Percentiles rank a stretch among this genome's conserved stretches.
phyloP scores from a whole-genome alignment of 1,140 invertebrate species.

The Chironomus striatipennis region DNA sequence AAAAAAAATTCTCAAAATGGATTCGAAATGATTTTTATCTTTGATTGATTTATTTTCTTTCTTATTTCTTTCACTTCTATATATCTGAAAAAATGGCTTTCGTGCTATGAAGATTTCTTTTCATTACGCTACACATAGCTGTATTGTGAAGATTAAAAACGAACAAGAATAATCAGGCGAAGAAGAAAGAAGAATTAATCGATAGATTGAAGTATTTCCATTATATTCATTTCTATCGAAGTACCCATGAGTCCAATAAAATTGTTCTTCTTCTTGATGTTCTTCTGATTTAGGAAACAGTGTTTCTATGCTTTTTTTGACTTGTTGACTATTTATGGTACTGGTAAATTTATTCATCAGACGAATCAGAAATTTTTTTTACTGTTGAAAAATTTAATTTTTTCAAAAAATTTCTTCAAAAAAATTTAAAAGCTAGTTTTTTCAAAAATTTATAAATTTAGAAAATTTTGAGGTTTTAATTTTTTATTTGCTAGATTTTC shows the following conservation, averaged over 20 bases:
- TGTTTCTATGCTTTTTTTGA: too few relatives aligned
- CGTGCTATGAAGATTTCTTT: constrained; percentile 8
- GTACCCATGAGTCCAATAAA: neutral
- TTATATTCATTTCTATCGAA: neutral
- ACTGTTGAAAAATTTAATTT: too few relatives aligned
- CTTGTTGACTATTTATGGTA: too few relatives aligned
- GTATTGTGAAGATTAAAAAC: neutral
- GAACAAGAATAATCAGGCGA: neutral
- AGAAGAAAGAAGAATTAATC: neutral
- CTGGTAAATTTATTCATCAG: too few relatives aligned
- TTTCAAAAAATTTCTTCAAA: too few relatives aligned
- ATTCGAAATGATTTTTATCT: constrained; percentile 17
- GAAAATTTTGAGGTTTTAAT: too few relatives aligned
- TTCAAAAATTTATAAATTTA: too few relatives aligned
- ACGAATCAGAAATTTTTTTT: too few relatives aligned
- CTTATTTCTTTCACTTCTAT: neutral
- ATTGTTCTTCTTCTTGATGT: neutral
- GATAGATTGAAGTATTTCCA: neutral
- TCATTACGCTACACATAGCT: neutral
- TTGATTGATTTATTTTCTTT: constrained; percentile 10
- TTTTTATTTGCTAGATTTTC: too few relatives aligned
- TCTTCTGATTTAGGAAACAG: neutral
- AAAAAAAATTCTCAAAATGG: neutral
- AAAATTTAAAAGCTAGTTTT: too few relatives aligned
- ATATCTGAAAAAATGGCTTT: neutral